These are phyloP conservation scores for Cranoglanis bouderius DNA, from an alignment of 2,113 vertebrate genomes.

Conservation along the genomic window DNA sequence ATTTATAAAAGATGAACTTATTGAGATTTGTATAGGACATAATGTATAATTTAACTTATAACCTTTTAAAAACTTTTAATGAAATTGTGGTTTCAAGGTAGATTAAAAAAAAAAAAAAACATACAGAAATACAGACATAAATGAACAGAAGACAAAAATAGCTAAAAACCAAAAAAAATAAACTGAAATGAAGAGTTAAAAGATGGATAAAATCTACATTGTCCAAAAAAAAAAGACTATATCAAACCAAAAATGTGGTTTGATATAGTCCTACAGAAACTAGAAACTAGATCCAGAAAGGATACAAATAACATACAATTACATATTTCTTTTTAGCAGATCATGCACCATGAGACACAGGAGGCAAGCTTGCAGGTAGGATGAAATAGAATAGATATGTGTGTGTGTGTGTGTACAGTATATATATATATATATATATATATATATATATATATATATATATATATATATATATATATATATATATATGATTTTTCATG, in stretches of 20 bases:
- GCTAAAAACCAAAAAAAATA: neutral
- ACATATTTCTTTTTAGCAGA: conserved; percentile 4
- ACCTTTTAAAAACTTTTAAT: neutral
- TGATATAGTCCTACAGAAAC: too few species aligned
- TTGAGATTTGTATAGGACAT: neutral
- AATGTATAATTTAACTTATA: neutral
- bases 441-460: too few species aligned
- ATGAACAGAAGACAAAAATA: conserved; percentile 39
- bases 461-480: too few species aligned
- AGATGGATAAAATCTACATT: neutral
- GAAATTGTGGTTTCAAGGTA: neutral
- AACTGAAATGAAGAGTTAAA: neutral
- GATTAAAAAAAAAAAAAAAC: neutral
- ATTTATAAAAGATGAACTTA: neutral
- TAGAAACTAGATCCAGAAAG: conserved; percentile 3
- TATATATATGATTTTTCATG: too few species aligned
- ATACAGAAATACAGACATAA: neutral
- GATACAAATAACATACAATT: neutral
- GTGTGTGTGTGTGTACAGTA: too few species aligned
- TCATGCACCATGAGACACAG: conserved; percentile 67
- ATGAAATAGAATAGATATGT: too few species aligned
- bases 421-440: too few species aligned
- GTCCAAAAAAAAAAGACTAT: neutral
- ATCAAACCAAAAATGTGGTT: neutral
- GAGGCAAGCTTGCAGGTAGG: conserved; percentile 77